These are phyloP conservation scores for Ditylenchus weischeri DNA, from an alignment of 2,888 invertebrate species.

Conservation along the genomic window DNA sequence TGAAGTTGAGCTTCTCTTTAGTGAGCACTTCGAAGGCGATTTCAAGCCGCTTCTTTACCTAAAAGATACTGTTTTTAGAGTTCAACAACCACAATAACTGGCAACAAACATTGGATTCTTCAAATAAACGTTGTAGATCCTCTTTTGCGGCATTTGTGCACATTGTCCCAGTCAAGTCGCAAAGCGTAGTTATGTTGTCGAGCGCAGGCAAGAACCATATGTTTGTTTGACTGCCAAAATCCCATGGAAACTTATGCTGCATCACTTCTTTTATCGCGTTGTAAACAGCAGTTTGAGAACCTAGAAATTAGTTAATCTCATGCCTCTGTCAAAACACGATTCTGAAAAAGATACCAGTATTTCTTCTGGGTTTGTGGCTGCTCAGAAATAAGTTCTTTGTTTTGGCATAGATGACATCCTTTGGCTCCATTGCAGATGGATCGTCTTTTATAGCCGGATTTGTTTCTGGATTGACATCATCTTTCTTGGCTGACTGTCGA, in stretches of 20 bases:
- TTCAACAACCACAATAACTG: background rate
- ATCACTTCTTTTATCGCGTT: slow-evolving; percentile 84
- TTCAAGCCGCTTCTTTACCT: slow-evolving; percentile 89
- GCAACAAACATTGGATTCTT: slow-evolving; percentile 76
- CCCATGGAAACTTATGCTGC: slow-evolving; percentile 82
- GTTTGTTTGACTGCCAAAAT: slow-evolving; percentile 89
- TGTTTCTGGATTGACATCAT: too few species aligned
- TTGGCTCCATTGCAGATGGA: too few species aligned
- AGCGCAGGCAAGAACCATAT: slow-evolving; percentile 65
- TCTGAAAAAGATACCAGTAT: too few species aligned
- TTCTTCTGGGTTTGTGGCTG: too few species aligned
- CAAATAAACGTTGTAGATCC: slow-evolving; percentile 76
- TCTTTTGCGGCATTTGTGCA: slow-evolving; percentile 70
- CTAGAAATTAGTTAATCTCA: too few species aligned
- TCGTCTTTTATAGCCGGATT: too few species aligned
- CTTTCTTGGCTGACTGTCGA: too few species aligned
- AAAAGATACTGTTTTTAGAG: slow-evolving; percentile 41
- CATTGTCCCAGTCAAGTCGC: slow-evolving; percentile 72
- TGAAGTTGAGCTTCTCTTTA: slow-evolving; percentile 88
- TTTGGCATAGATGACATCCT: too few species aligned
- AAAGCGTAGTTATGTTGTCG: slow-evolving; percentile 94
- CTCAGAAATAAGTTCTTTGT: too few species aligned
- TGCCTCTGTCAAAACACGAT: too few species aligned
- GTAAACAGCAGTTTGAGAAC: slow-evolving; percentile 77
- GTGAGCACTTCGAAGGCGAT: slow-evolving; percentile 84